Evolutionary conservation across 2,888 invertebrate species (phyloP).

Genomic region (Hemaris fuciformis): DNA sequence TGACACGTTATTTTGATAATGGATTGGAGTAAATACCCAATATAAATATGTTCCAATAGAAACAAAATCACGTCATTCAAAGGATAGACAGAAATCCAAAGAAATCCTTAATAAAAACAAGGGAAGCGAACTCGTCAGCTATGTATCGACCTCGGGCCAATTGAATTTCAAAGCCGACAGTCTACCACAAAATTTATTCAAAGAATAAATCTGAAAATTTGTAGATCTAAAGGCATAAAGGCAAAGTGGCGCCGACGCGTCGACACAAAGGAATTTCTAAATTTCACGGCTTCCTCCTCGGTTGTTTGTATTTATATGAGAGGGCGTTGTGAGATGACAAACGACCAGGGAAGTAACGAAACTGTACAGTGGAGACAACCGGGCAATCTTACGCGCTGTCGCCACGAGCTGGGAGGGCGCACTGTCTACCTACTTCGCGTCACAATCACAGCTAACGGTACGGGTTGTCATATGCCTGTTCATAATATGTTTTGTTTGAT

Average conservation of each 20-base stretch:
- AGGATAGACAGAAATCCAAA: slow-evolving; percentile 50
- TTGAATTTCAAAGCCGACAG: slow-evolving; percentile 81
- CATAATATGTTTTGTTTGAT: neutral
- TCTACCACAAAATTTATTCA: slow-evolving; percentile 80
- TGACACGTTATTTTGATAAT: neutral
- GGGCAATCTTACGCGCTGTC: slow-evolving; percentile 45
- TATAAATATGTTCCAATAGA: slow-evolving; percentile 36
- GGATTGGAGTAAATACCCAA: slow-evolving; percentile 26
- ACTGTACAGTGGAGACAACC: slow-evolving; percentile 26
- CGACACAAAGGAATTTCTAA: slow-evolving; percentile 81
- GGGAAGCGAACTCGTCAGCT: slow-evolving; percentile 69
- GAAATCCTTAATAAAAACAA: slow-evolving; percentile 60
- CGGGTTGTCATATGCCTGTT: no score
- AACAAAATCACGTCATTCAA: slow-evolving; percentile 39
- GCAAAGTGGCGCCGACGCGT: slow-evolving; percentile 74
- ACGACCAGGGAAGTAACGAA: slow-evolving; percentile 57
- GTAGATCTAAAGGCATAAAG: slow-evolving; percentile 78
- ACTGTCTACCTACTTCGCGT: neutral
- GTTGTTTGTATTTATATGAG: slow-evolving; percentile 78
- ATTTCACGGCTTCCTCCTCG: slow-evolving; percentile 79
- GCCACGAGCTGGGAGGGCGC: slow-evolving; percentile 24
- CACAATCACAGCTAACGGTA: neutral
- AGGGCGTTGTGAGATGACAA: slow-evolving; percentile 74
- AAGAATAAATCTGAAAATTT: slow-evolving; percentile 82
- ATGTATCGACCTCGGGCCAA: slow-evolving; percentile 77